Evolutionary conservation across 1,140 invertebrate genomes (phyloP).

Genomic region (Sweltsa coloradensis): DNA sequence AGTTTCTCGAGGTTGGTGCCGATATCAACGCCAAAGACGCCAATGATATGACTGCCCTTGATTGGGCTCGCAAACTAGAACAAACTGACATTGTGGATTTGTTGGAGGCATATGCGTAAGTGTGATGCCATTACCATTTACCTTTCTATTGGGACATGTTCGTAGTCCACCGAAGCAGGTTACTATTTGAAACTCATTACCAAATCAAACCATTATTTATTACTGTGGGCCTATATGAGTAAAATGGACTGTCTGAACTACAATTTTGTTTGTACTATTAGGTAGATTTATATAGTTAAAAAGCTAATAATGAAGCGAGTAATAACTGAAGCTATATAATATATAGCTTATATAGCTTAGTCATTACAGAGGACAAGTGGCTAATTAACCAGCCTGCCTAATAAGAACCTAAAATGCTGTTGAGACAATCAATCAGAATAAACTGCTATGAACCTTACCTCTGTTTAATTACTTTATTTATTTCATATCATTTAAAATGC

Average conservation of each 20-base stretch:
- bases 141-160: background rate
- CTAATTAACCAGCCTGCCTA: too few relatives aligned
- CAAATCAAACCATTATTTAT: background rate
- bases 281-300: background rate
- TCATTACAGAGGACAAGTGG: too few relatives aligned
- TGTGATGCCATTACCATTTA: background rate
- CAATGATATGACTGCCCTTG: constrained; percentile 57
- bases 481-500: too few relatives aligned
- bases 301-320: background rate
- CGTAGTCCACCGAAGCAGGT: background rate
- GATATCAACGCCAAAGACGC: constrained; percentile 49
- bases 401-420: too few relatives aligned
- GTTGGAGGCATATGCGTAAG: constrained; percentile 34
- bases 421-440: too few relatives aligned
- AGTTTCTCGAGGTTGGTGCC: constrained; percentile 56
- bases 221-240: background rate
- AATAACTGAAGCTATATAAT: too few relatives aligned
- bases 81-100: constrained; percentile 43
- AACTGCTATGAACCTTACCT: too few relatives aligned
- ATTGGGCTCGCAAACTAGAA: constrained; percentile 54
- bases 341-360: too few relatives aligned
- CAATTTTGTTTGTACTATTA: background rate
- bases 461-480: too few relatives aligned
- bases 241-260: background rate
- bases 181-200: background rate